Conservation (phyloP, 2,888 invertebrate genomes). For the Pilophorus perplexus region DNA sequence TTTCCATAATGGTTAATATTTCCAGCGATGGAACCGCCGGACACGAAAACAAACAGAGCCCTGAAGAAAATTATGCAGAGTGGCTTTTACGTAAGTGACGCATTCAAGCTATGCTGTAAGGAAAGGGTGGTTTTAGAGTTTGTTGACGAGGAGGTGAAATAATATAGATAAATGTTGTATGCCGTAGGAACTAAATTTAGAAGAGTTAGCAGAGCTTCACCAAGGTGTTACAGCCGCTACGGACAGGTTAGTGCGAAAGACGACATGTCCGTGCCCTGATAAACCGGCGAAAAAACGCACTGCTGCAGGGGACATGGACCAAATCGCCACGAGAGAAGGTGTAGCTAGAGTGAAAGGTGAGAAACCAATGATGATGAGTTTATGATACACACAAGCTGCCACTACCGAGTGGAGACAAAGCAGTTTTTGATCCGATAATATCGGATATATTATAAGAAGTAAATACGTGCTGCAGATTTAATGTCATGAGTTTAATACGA, state of each 20-base stretch:
- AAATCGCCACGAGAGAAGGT: conserved; percentile 14
- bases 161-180: neutral
- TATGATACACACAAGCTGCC: neutral
- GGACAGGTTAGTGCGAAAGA: conserved; percentile 25
- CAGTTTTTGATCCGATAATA: too few species aligned
- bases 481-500: neutral
- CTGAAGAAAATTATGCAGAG: conserved; percentile 43
- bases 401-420: too few species aligned
- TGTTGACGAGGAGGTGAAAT: neutral
- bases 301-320: neutral
- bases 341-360: conserved; percentile 10
- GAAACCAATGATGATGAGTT: neutral
- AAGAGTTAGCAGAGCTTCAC: conserved; percentile 42
- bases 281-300: too few species aligned
- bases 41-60: conserved; percentile 41
- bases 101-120: neutral
- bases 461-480: neutral
- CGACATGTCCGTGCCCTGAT: conserved; percentile 22
- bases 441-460: too few species aligned
- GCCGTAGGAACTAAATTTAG: conserved; percentile 37
- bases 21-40: conserved; percentile 45
- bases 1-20: neutral
- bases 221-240: conserved; percentile 42
- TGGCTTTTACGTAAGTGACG: conserved; percentile 42
- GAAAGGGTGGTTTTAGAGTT: neutral